Conservation (phyloP, 2,797 vertebrate species). For the Harpagifer antarcticus region DNA sequence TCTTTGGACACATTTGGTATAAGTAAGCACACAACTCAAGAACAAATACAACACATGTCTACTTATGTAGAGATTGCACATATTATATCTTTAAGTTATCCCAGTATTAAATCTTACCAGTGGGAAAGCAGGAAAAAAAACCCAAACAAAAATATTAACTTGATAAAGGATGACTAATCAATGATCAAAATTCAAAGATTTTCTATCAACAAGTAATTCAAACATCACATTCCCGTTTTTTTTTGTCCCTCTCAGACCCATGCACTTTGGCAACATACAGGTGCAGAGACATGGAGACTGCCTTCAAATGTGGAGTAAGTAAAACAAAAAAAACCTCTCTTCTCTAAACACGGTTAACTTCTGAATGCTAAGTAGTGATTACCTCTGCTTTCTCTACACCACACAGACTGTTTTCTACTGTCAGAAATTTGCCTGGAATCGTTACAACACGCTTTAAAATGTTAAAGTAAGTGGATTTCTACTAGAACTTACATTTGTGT, state of each 20-base stretch:
- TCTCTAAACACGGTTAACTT: not conserved
- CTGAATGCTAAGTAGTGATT: not conserved
- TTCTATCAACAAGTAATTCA: not conserved
- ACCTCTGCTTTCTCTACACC: not conserved
- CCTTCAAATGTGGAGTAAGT: conserved; percentile 86
- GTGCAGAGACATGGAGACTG: conserved; percentile 79
- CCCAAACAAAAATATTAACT: not conserved
- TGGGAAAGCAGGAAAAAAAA: not conserved
- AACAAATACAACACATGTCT: too few species aligned
- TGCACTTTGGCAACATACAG: conserved; percentile 82
- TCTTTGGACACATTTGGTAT: too few species aligned
- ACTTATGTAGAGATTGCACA: too few species aligned
- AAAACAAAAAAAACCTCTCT: fast-evolving
- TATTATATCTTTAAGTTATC: too few species aligned
- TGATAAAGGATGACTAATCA: not conserved
- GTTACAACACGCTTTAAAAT: conserved; percentile 38
- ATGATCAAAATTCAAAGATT: not conserved
- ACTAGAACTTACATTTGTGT: not conserved
- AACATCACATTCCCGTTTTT: too few species aligned
- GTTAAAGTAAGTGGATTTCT: conserved; percentile 25
- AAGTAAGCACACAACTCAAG: too few species aligned
- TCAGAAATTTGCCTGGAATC: conserved; percentile 79
- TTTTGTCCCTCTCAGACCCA: conserved; percentile 55
- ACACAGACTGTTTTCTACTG: conserved; percentile 82
- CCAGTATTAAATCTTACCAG: not conserved